phyloP scores from a whole-genome alignment of 2,113 vertebrate genomes.

The Turdus rufiventris region DNA sequence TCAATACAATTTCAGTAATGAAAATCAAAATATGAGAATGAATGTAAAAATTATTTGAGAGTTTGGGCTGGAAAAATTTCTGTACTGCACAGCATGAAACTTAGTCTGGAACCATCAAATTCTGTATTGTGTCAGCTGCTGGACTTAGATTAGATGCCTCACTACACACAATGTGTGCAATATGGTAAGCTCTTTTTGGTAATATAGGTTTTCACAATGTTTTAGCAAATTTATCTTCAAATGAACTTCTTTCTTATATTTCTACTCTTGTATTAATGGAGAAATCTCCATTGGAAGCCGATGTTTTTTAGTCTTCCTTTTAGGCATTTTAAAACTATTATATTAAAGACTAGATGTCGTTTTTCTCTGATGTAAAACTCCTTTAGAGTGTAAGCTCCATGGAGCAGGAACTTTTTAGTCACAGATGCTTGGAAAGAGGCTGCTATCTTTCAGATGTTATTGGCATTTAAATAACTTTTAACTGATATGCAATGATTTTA shows the following conservation, averaged over 20 bases:
- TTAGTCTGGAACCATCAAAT: neutral
- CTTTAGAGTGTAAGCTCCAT: conserved; percentile 53
- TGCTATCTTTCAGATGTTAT: neutral
- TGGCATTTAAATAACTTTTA: neutral
- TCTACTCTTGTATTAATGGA: neutral
- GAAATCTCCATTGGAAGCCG: neutral
- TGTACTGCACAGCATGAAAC: neutral
- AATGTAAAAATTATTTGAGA: neutral
- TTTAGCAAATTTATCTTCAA: neutral
- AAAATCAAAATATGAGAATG: neutral
- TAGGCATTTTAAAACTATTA: neutral
- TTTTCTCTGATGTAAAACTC: neutral
- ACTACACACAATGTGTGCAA: neutral
- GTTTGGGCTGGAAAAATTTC: neutral
- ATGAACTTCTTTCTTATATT: neutral
- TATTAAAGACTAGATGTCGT: neutral
- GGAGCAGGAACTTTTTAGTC: conserved; percentile 5
- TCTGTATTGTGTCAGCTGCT: neutral
- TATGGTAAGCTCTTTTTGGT: neutral
- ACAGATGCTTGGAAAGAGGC: neutral
- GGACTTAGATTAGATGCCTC: neutral
- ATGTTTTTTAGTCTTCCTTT: neutral
- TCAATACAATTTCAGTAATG: neutral
- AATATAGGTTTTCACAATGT: neutral
- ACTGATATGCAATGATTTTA: neutral